Conservation (phyloP, 2,888 invertebrate species). For the Apamea monoglypha region DNA sequence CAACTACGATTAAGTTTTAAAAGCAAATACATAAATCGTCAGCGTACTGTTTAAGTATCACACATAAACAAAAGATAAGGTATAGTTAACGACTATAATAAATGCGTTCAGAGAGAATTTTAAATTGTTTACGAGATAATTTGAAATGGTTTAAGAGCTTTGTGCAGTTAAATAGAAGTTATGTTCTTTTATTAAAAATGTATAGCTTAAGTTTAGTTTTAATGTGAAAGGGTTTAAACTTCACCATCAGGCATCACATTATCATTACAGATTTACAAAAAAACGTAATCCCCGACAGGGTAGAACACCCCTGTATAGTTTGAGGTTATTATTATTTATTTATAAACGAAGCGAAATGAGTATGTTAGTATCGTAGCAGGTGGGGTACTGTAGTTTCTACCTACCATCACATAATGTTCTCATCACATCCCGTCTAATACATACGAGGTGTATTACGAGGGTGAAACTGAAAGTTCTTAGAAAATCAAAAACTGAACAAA, state of each 20-base stretch:
- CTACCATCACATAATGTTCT: too few species aligned
- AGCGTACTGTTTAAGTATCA: not conserved
- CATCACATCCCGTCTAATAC: too few species aligned
- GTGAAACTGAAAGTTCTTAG: too few species aligned
- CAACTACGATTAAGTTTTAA: not conserved
- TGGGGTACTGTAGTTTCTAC: too few species aligned
- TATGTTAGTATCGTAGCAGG: not conserved
- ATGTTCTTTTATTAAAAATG: constrained; percentile 11
- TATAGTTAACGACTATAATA: constrained; percentile 27
- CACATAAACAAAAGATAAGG: constrained; percentile 36
- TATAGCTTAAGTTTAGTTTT: not conserved
- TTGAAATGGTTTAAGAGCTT: constrained; percentile 26
- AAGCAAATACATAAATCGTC: constrained; percentile 30
- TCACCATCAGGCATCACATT: not conserved
- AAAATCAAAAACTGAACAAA: too few species aligned
- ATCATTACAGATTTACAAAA: not conserved
- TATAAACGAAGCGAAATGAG: not conserved
- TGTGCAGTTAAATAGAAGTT: constrained; percentile 2
- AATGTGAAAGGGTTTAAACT: not conserved
- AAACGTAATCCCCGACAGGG: not conserved
- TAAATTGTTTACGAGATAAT: constrained; percentile 37
- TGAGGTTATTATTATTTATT: not conserved
- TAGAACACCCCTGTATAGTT: not conserved
- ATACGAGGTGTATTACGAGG: too few species aligned
- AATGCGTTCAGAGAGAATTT: constrained; percentile 25